These are phyloP conservation scores for Tubulanus polymorphus DNA, from an alignment of 2,888 invertebrate genomes.

Conservation along the genomic window DNA sequence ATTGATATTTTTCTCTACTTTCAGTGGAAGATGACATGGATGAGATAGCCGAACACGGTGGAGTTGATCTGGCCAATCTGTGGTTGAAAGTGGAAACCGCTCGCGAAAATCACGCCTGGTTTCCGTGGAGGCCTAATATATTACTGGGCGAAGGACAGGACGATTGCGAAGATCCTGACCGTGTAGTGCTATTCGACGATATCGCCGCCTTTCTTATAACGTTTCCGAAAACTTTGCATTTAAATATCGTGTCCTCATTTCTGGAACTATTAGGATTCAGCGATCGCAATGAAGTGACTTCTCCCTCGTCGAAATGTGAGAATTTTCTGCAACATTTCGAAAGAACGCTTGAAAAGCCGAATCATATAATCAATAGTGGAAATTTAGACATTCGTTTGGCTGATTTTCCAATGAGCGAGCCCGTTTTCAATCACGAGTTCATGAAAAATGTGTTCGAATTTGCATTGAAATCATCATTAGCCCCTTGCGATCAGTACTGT, in stretches of 20 bases:
- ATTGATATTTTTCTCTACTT: too few relatives aligned
- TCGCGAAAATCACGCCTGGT: constrained; percentile 45
- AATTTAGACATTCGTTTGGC: neutral
- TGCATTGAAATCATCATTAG: too few relatives aligned
- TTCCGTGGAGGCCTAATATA: constrained; percentile 49
- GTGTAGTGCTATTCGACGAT: constrained; percentile 52
- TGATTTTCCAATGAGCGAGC: neutral
- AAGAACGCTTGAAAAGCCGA: neutral
- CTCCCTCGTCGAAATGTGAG: too few relatives aligned
- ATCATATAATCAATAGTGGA: neutral
- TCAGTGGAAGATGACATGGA: constrained; percentile 29
- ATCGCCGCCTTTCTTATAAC: constrained; percentile 36
- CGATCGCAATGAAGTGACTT: neutral
- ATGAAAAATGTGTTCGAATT: neutral
- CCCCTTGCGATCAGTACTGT: too few relatives aligned
- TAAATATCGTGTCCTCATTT: constrained; percentile 28
- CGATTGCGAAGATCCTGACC: constrained; percentile 53
- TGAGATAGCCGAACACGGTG: constrained; percentile 21
- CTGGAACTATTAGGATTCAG: constrained; percentile 29
- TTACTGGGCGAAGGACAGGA: constrained; percentile 38
- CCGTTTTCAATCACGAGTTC: neutral
- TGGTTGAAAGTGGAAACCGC: constrained; percentile 51
- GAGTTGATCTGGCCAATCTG: constrained; percentile 8
- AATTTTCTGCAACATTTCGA: neutral
- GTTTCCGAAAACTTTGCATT: constrained; percentile 13